Evolutionary conservation across 2,888 invertebrate species (phyloP), one percentile per base, ranked within the genome.

Genomic region (Junonia oenone): DNA sequence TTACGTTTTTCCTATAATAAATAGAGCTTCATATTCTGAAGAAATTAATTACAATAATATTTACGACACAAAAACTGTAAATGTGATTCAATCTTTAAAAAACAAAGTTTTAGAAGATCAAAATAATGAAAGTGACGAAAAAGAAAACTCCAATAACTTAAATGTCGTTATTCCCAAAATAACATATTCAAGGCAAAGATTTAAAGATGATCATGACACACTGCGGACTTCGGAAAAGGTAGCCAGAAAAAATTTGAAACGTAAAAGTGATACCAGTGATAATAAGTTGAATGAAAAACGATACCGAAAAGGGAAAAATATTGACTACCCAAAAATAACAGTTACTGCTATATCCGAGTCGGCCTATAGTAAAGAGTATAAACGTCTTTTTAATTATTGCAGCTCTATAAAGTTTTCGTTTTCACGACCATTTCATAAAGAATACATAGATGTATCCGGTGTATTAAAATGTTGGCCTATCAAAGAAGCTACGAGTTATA

Each of bases 361-460:
- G 2, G 69, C 72, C 1, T 88, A 83, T 61, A 51, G 62, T 14
- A 80, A 75, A 65, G 83, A 90, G 65, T 87, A 76, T 59, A 77
- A 75, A 62, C 63, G 63, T 19, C 61, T 87, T 2, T 66, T 81
- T 17, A 73, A 84, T 58, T 90, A 90, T 66, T 78, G 71, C 43
- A 81, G 72, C 53, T 71, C 83, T 3, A 63, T 89, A 59, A 80
- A 85, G 65, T 88, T 87, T 76, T 90, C 88, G 19, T 88, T 76
- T 58, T 73, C 81, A 2, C 67, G 73, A 26, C 73, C 83, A 11
- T 88, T 81, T 72, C 82, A 83, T 68, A 83, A 75, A 75, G 84
- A 86, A 51, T 49, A 63, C 52, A 68, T 86, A 48, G 79, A 89
- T 35, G 75, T 83, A 5, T 61, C 68, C n/a, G 50, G 67, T 6